These are phyloP conservation scores for Heliconius hewitsoni DNA, from an alignment of 1,140 invertebrate species.

Conservation along the genomic window DNA sequence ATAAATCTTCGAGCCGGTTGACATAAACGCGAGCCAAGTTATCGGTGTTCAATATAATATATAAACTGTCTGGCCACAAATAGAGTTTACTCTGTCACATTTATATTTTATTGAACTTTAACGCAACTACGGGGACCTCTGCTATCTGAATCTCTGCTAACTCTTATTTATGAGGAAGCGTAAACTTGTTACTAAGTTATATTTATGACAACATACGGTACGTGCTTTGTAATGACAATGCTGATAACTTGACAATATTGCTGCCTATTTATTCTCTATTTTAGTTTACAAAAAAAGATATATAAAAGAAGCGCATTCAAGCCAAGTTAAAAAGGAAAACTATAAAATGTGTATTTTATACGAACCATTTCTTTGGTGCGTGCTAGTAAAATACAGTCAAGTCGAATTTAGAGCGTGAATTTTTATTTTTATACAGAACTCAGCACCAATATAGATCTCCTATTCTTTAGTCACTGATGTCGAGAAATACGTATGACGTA, in stretches of 20 bases:
- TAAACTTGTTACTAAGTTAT: slow-evolving; percentile 30
- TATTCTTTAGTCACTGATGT: no score
- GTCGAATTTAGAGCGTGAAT: no score
- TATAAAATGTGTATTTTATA: no score
- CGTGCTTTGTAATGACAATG: slow-evolving; percentile 28
- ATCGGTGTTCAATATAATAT: slow-evolving; percentile 31
- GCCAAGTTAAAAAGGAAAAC: no score
- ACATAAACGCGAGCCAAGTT: slow-evolving; percentile 28
- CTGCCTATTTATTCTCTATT: not conserved
- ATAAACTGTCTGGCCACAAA: slow-evolving; percentile 23
- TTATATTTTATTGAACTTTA: slow-evolving; percentile 31
- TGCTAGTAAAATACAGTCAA: no score
- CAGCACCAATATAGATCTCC: no score
- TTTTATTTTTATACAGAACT: no score
- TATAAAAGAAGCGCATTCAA: no score
- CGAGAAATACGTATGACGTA: no score
- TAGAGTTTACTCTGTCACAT: slow-evolving; percentile 25
- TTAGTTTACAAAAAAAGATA: no score
- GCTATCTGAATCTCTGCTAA: slow-evolving; percentile 30
- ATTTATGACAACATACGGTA: slow-evolving; percentile 28
- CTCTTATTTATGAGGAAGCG: slow-evolving; percentile 17
- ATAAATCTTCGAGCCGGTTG: slow-evolving; percentile 26
- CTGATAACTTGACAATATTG: slow-evolving; percentile 10
- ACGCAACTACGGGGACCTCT: slow-evolving; percentile 28
- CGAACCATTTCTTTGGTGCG: no score